These are phyloP conservation scores for Heliconius erato DNA, from an alignment of 2,888 invertebrate genomes.

Conservation along the genomic window DNA sequence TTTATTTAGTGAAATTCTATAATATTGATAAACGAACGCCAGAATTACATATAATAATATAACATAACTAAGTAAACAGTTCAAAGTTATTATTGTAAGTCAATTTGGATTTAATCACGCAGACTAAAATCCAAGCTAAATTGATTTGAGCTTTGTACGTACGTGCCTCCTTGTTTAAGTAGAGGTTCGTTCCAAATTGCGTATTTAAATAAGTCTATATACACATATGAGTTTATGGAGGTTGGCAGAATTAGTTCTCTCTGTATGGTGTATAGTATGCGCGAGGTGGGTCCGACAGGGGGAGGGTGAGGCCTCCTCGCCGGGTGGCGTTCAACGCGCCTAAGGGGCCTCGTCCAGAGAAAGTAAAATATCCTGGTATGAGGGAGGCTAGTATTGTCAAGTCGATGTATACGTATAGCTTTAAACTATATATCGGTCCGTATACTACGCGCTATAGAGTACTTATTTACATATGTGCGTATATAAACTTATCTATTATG, in stretches of 20 bases:
- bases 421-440: constrained; percentile 83
- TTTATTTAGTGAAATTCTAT: neutral
- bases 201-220: constrained; percentile 82
- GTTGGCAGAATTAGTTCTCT: constrained; percentile 82
- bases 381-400: constrained; percentile 86
- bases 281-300: constrained; percentile 71
- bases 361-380: constrained; percentile 85
- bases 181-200: constrained; percentile 74
- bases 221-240: constrained; percentile 80
- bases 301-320: constrained; percentile 58
- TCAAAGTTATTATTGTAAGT: constrained; percentile 45
- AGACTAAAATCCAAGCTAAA: constrained; percentile 73
- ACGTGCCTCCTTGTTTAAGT: constrained; percentile 59
- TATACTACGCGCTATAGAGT: constrained; percentile 75
- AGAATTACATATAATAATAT: constrained; percentile 27
- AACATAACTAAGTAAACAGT: constrained; percentile 33
- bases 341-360: constrained; percentile 84
- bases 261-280: constrained; percentile 82
- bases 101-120: constrained; percentile 68
- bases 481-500: constrained; percentile 84
- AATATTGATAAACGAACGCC: neutral
- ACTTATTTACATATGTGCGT: constrained; percentile 82
- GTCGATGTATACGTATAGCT: constrained; percentile 83
- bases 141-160: constrained; percentile 72
- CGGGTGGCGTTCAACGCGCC: constrained; percentile 73